Percentiles rank a stretch among this genome's conserved stretches.
Evolutionary conservation across 2,888 invertebrate species (phyloP).

Genomic region (Eurytoma adleriae): DNA sequence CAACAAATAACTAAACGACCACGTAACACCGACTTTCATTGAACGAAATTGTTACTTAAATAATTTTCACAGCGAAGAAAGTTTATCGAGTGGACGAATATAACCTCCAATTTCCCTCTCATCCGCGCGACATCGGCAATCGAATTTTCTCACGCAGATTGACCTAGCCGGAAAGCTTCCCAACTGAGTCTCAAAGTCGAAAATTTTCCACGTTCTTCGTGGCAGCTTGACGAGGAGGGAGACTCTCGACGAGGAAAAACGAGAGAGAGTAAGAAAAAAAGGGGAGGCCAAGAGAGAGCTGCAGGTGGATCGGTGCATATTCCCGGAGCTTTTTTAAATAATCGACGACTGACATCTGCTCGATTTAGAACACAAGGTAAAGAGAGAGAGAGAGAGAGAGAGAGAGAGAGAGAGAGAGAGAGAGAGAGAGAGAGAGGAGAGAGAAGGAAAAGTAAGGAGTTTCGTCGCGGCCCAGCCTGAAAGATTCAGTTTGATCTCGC

Average conservation of each 20-base stretch:
- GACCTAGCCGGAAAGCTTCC: not conserved
- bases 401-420: not conserved
- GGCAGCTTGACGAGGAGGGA: not conserved
- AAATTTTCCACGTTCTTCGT: conserved; percentile 11
- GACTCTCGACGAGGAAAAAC: not conserved
- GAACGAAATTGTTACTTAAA: too few species aligned
- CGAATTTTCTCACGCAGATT: not conserved
- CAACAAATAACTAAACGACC: too few species aligned
- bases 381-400: conserved; percentile 5
- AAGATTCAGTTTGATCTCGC: conserved; percentile 56
- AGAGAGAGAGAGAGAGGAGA: not conserved
- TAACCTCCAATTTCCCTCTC: too few species aligned
- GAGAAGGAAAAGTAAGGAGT: too few species aligned
- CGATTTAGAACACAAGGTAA: conserved; percentile 42
- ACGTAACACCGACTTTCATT: too few species aligned
- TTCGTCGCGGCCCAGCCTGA: conserved; percentile 8
- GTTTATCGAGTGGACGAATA: too few species aligned
- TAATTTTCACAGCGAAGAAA: too few species aligned
- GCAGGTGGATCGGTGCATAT: conserved; percentile 30
- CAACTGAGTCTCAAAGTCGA: not conserved
- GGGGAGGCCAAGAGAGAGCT: not conserved
- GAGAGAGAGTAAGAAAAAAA: not conserved
- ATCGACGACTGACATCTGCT: conserved; percentile 51
- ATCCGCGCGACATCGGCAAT: too few species aligned
- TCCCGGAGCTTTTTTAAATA: conserved; percentile 47